phyloP scores from a whole-genome alignment of 2,888 invertebrate species.

The Dryobotodes eremita region DNA sequence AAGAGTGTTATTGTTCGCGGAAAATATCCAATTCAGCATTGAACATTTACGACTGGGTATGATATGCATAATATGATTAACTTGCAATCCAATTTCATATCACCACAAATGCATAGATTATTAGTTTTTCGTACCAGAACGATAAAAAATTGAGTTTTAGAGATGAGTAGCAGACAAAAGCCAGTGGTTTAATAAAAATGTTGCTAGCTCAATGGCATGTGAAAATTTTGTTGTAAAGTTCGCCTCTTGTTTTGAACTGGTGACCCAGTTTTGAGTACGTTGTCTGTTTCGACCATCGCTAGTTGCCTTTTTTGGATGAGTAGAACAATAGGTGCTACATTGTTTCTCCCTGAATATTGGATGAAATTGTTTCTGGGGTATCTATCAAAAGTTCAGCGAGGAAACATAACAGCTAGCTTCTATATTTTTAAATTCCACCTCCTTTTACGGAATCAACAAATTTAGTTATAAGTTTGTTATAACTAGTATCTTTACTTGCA shows the following conservation, averaged over 20 bases:
- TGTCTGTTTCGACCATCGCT: slow-evolving; percentile 53
- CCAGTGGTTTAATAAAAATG: slow-evolving; percentile 76
- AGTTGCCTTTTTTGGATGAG: slow-evolving; percentile 45
- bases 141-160: slow-evolving; percentile 70
- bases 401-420: background rate
- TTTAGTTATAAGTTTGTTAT: background rate
- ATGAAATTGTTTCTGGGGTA: slow-evolving; percentile 21
- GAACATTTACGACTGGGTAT: slow-evolving; percentile 36
- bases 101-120: slow-evolving; percentile 69
- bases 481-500: background rate
- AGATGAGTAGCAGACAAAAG: slow-evolving; percentile 67
- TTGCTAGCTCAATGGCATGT: slow-evolving; percentile 60
- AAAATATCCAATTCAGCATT: slow-evolving; percentile 17
- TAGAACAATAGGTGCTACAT: slow-evolving; percentile 42
- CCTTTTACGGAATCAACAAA: background rate
- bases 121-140: slow-evolving; percentile 67
- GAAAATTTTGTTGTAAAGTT: slow-evolving; percentile 54
- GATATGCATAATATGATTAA: slow-evolving; percentile 54
- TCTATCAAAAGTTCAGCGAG: slow-evolving; percentile 5
- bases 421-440: background rate
- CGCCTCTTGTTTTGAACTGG: slow-evolving; percentile 50
- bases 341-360: slow-evolving; percentile 39
- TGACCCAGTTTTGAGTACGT: slow-evolving; percentile 58
- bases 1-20: slow-evolving; percentile 23
- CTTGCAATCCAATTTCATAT: slow-evolving; percentile 50